Conservation (phyloP, 2,113 vertebrate species). For the Aramus guarauna region DNA sequence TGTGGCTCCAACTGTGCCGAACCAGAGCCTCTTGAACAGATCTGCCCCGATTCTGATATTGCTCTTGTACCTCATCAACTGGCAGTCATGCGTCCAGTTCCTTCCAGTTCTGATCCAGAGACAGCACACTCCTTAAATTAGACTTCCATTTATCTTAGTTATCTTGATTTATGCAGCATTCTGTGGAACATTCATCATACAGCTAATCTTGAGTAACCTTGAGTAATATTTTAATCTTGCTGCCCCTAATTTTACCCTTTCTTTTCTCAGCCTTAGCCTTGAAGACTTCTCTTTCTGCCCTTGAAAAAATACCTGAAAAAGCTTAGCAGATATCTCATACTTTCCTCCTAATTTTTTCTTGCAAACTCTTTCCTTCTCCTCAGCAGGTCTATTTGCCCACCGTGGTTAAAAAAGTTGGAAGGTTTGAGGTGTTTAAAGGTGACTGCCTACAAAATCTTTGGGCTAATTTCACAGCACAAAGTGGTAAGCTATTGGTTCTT, state of each 20-base stretch:
- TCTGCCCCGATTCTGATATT: not conserved
- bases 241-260: slow-evolving; percentile 40
- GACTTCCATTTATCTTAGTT: slow-evolving; percentile 56
- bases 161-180: slow-evolving; percentile 41
- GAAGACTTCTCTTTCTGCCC: not conserved
- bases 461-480: not conserved
- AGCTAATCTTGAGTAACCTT: slow-evolving; percentile 56
- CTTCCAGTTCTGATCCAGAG: slow-evolving; percentile 26
- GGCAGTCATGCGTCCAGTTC: not conserved
- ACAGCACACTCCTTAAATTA: slow-evolving; percentile 37
- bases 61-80: not conserved
- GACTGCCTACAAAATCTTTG: not conserved
- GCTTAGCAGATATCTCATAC: not conserved
- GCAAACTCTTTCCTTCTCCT: not conserved
- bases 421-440: not conserved
- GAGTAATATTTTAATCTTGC: slow-evolving; percentile 47
- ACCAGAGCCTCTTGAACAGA: not conserved
- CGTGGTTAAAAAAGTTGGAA: not conserved
- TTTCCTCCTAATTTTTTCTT: not conserved
- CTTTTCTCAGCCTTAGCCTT: not conserved
- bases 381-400: not conserved
- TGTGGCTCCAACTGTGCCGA: not conserved
- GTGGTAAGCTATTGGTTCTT: not conserved
- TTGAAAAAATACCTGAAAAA: not conserved
- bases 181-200: slow-evolving; percentile 44